Evolutionary conservation across 2,888 invertebrate species (phyloP).

Genomic region (Sphecodes monilicornis): DNA sequence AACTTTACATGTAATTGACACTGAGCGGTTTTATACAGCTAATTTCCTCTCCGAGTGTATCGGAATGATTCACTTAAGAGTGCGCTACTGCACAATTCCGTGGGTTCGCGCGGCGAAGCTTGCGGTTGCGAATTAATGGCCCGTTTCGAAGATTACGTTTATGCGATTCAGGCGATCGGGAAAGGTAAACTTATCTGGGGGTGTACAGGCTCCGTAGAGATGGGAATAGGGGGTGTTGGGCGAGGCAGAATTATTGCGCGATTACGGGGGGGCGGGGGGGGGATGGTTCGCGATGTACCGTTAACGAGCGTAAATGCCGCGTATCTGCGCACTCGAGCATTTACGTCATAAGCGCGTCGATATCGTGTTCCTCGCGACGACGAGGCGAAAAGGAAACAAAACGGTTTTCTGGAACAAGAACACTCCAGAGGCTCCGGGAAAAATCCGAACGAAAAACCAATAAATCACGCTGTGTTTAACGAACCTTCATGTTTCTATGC

Average conservation of each 20-base stretch:
- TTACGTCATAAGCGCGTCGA: slow-evolving; percentile 45
- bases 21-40: not conserved
- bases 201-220: not conserved
- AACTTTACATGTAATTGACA: slow-evolving; percentile 1
- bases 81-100: not conserved
- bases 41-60: not conserved
- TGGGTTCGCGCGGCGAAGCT: not conserved
- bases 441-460: slow-evolving; percentile 67
- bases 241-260: not conserved
- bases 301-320: slow-evolving; percentile 29
- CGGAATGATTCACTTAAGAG: not conserved
- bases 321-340: slow-evolving; percentile 43
- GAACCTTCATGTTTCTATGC: slow-evolving; percentile 68
- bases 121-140: not conserved
- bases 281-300: slow-evolving; percentile 14
- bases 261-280: not conserved
- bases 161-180: slow-evolving; percentile 1
- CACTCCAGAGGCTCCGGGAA: slow-evolving; percentile 59
- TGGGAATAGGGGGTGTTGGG: not conserved
- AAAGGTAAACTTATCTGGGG: slow-evolving; percentile 4
- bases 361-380: slow-evolving; percentile 31
- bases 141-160: slow-evolving; percentile 14
- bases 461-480: slow-evolving; percentile 71
- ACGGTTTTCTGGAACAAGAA: slow-evolving; percentile 63
- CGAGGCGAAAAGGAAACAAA: slow-evolving; percentile 39